These are phyloP conservation scores for Phataginus tricuspis DNA, from an alignment of 2,797 vertebrate genomes.

Conservation along the genomic window DNA sequence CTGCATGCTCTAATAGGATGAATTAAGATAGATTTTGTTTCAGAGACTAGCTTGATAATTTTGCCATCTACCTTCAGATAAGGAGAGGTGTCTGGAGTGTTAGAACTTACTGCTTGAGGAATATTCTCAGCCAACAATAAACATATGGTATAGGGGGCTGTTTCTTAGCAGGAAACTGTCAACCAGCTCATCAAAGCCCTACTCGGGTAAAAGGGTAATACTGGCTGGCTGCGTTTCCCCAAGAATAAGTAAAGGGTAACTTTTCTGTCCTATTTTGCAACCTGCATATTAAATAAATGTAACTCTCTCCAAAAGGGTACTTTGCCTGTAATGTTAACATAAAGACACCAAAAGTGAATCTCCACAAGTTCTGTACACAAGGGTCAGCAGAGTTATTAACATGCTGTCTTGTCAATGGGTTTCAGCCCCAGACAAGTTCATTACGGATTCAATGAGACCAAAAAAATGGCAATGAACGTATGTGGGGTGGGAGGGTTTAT, in stretches of 20 bases:
- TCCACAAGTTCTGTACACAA: background rate
- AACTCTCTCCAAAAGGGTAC: background rate
- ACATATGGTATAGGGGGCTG: background rate
- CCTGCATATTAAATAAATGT: background rate
- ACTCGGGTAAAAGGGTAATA: background rate
- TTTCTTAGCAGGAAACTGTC: slow-evolving; percentile 44
- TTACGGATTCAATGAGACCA: too few relatives aligned
- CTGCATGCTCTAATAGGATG: background rate
- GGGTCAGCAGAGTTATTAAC: background rate
- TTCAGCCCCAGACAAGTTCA: too few relatives aligned
- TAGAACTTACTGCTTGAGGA: background rate
- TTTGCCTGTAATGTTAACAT: background rate
- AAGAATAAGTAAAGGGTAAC: background rate
- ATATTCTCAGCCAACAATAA: background rate
- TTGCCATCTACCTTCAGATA: background rate
- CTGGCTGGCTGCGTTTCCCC: background rate
- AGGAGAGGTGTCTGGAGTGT: background rate
- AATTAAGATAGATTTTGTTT: slow-evolving; percentile 38
- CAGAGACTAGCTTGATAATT: slow-evolving; percentile 2
- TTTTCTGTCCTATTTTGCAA: background rate
- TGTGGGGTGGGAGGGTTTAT: too few relatives aligned
- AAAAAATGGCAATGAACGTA: too few relatives aligned
- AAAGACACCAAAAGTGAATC: background rate
- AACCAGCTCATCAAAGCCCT: background rate
- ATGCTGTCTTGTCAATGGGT: background rate